Evolutionary conservation across 1,140 invertebrate genomes (phyloP).

Genomic region (Sweltsa coloradensis): DNA sequence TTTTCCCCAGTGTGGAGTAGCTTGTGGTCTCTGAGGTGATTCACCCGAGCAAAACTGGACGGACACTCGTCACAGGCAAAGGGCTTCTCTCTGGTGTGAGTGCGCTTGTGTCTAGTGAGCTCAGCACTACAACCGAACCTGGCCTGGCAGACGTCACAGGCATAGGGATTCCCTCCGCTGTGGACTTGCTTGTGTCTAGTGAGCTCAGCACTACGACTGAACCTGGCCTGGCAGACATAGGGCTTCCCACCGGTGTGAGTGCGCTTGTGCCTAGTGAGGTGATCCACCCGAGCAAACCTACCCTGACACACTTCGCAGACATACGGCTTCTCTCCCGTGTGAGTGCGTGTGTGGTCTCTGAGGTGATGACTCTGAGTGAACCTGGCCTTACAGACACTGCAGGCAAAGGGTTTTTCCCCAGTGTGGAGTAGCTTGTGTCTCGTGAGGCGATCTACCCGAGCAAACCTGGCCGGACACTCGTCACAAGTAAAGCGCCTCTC

Average conservation of each 20-base stretch:
- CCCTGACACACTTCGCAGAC: constrained; percentile 25
- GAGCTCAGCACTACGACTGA: not conserved
- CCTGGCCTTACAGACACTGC: constrained; percentile 28
- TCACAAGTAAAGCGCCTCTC: constrained; percentile 40
- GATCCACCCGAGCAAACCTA: constrained; percentile 34
- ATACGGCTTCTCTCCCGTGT: constrained; percentile 31
- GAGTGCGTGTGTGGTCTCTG: constrained; percentile 29
- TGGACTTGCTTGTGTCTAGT: constrained; percentile 1
- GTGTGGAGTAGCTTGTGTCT: constrained; percentile 36
- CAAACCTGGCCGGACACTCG: constrained; percentile 41
- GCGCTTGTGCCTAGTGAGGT: constrained; percentile 37
- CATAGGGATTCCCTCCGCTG: constrained; percentile 1
- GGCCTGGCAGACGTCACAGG: not conserved
- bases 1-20: constrained; percentile 42
- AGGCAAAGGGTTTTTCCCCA: constrained; percentile 34
- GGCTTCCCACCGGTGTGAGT: constrained; percentile 42
- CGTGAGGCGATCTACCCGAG: constrained; percentile 36
- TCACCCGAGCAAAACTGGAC: constrained; percentile 19
- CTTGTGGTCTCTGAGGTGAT: not conserved
- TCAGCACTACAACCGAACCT: not conserved
- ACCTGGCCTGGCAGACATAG: constrained; percentile 32
- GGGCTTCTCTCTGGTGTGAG: constrained; percentile 35
- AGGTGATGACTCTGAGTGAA: constrained; percentile 23
- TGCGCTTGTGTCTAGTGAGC: constrained; percentile 28
- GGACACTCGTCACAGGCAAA: constrained; percentile 35